Evolutionary conservation across 2,797 vertebrate species (phyloP), one percentile per base, ranked within the genome.

Genomic region (Peromyscus attwateri): DNA sequence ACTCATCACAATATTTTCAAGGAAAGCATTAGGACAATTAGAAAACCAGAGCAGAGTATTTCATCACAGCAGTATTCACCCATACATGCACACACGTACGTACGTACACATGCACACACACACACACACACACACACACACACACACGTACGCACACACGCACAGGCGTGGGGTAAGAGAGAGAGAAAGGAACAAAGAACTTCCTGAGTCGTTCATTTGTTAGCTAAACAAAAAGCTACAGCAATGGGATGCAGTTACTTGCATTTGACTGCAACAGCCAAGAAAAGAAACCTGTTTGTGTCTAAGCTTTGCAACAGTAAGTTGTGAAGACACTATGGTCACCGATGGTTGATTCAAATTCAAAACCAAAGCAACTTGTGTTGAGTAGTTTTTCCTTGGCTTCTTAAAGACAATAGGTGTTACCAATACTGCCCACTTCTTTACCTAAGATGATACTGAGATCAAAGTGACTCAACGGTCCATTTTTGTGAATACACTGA

Each of bases 61-160:
- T 96, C 31, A 55, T 80, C 70, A 89, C 16, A 70, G 62, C 21
- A 87, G 40, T 94, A 95, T 91, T 91, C 70, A 37, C 73, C 92
- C 57, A 46, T 34, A 40, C 29, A 75, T n/a, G 9, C 8, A 55
- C 2, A 31, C 34, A n/a, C 5, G 5, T 1, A 12, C 19, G 34
- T 4, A 14, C 46, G 52, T 17, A 31, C 49, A 55, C 66, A 23
- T n/a, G 21, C n/a, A n/a, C 68, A 70, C 68, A 70, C 68, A 71
- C 70, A 19, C 68, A 70, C 68, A 70, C 68, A 37, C 16, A 71
- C 70, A 19, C 68, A 70, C 68, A 70, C 68, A 37, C 16, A 71
- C 70, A n/a, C 68, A n/a, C 68, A 70, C 29, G 64, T 12, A 6
- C 3, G n/a, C 70, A n/a, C 68, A 70, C 68, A 70, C 68, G 37